Percentiles rank a stretch among this genome's conserved stretches.
These are phyloP conservation scores for Hoplodrina ambigua DNA, from an alignment of 2,888 invertebrate species.

Conservation along the genomic window DNA sequence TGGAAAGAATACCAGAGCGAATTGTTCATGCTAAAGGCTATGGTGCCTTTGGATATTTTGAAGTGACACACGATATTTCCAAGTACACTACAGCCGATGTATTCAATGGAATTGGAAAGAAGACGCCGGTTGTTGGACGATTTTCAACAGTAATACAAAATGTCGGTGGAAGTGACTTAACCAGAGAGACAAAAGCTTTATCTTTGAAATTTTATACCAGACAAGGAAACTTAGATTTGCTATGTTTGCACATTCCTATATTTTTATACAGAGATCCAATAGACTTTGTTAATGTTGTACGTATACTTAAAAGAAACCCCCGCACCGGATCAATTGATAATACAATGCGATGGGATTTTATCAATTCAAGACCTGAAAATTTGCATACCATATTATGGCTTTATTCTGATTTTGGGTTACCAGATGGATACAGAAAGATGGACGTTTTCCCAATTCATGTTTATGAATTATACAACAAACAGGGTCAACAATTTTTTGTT, in stretches of 20 bases:
- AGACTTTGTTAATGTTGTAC: constrained; percentile 95
- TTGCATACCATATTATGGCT: constrained; percentile 94
- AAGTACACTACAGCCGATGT: constrained; percentile 90
- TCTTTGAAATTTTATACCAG: constrained; percentile 97
- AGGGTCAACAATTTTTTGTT: constrained; percentile 93
- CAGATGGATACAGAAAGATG: constrained; percentile 97
- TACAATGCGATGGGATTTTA: constrained; percentile 97
- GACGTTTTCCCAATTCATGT: constrained; percentile 97
- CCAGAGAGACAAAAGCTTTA: constrained; percentile 92
- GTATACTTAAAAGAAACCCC: constrained; percentile 97
- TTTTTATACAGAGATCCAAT: constrained; percentile 96
- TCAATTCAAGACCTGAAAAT: constrained; percentile 94
- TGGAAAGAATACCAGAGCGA: constrained; percentile 95
- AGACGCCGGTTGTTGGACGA: constrained; percentile 89
- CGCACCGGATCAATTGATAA: constrained; percentile 95
- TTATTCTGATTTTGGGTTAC: constrained; percentile 96
- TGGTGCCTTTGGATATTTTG: constrained; percentile 95
- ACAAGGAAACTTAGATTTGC: constrained; percentile 96
- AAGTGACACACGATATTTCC: constrained; percentile 94
- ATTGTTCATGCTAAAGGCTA: constrained; percentile 98
- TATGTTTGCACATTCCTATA: constrained; percentile 96
- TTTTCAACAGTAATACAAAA: constrained; percentile 91
- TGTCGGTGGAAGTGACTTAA: constrained; percentile 91
- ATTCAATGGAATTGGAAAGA: constrained; percentile 90
- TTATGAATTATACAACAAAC: constrained; percentile 95